Evolutionary conservation across 2,888 invertebrate genomes (phyloP).

Genomic region (Hypena proboscidalis): DNA sequence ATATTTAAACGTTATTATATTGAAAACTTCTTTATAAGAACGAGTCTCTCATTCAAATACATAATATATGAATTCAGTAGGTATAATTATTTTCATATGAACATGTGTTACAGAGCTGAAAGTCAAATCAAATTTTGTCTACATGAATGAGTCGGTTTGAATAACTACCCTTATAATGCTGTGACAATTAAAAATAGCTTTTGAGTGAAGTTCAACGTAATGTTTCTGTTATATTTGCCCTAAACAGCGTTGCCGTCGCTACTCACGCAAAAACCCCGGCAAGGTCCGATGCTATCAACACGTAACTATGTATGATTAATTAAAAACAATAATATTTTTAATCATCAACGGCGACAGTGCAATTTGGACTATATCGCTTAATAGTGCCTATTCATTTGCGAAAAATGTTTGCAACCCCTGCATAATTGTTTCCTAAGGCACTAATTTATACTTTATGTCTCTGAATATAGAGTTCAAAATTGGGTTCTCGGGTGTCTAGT

Average conservation of each 20-base stretch:
- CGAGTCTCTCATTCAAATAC: no score
- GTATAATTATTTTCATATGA: no score
- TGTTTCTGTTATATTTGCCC: no score
- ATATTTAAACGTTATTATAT: no score
- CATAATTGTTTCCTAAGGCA: slow-evolving; percentile 1
- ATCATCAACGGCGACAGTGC: slow-evolving; percentile 52
- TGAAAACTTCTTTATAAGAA: no score
- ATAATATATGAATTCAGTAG: no score
- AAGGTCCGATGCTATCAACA: slow-evolving; percentile 66
- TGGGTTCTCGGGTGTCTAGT: neutral
- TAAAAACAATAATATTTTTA: slow-evolving; percentile 72
- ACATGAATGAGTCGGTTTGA: no score
- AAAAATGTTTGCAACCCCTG: slow-evolving; percentile 22
- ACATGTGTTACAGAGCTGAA: no score
- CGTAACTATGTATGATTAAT: slow-evolving; percentile 71
- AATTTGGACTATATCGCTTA: slow-evolving; percentile 38
- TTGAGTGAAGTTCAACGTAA: no score
- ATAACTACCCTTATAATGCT: no score
- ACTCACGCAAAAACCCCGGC: slow-evolving; percentile 64
- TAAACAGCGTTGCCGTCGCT: slow-evolving; percentile 53
- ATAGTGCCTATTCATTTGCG: slow-evolving; percentile 33
- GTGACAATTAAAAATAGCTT: no score
- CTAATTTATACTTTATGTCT: slow-evolving; percentile 11
- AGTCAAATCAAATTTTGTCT: no score
- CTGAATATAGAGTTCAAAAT: slow-evolving; percentile 1